A percentile compares a stretch with the other conserved stretches of the same genome.
These are phyloP conservation scores for Amphiura filiformis DNA, from an alignment of 35 echinoderm and acorn worm species.

Conservation along the genomic window DNA sequence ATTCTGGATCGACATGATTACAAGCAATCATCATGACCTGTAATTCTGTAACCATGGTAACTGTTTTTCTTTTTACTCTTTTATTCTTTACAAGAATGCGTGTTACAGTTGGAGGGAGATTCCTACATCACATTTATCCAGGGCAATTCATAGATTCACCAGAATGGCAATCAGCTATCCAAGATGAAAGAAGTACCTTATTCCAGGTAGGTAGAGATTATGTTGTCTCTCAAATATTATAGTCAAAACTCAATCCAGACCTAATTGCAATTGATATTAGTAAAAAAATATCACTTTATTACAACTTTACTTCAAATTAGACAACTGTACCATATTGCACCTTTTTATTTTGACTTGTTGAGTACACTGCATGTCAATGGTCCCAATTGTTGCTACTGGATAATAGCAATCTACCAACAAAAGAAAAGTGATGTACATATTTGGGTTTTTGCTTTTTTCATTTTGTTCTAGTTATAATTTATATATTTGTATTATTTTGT, in stretches of 20 bases:
- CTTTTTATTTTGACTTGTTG: no score
- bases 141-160: conserved; percentile 90
- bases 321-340: no score
- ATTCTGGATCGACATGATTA: background rate
- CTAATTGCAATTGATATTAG: background rate
- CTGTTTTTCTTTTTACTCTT: background rate
- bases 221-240: background rate
- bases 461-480: no score
- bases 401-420: no score
- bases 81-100: conserved; percentile 56
- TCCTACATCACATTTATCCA: conserved; percentile 73
- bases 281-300: background rate
- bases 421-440: no score
- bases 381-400: no score
- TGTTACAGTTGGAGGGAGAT: conserved; percentile 53
- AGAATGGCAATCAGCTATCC: conserved; percentile 70
- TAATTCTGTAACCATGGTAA: background rate
- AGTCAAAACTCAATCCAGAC: background rate
- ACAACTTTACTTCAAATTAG: background rate
- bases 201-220: conserved; percentile 63
- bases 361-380: no score
- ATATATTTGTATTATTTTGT: no score
- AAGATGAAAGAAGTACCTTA: conserved; percentile 1
- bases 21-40: background rate
- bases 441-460: no score